A percentile compares a stretch with the other conserved stretches of the same genome.
Evolutionary conservation across 2,888 invertebrate genomes (phyloP).

Genomic region (Augochlorella aurata): DNA sequence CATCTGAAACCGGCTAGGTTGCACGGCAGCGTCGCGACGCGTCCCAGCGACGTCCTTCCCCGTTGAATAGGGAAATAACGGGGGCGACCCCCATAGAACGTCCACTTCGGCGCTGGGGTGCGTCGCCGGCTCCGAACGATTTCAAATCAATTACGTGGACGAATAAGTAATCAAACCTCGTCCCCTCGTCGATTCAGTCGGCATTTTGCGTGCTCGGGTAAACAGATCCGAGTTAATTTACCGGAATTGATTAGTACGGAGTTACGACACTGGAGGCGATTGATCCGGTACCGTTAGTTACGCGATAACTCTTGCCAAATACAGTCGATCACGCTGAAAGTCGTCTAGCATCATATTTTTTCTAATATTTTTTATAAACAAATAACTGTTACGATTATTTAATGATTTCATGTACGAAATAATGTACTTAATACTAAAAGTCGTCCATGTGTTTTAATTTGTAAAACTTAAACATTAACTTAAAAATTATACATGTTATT

Average conservation of each 20-base stretch:
- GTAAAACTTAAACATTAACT: no score
- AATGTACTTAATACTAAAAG: no score
- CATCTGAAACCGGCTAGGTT: slow-evolving; percentile 57
- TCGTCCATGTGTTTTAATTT: no score
- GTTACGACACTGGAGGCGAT: background rate
- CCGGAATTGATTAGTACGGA: slow-evolving; percentile 2
- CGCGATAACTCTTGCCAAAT: no score
- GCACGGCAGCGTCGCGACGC: slow-evolving; percentile 14
- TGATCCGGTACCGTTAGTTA: no score
- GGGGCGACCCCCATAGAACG: background rate
- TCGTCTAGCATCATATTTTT: no score
- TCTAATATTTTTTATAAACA: no score
- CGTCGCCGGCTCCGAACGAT: background rate
- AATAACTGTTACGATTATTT: no score
- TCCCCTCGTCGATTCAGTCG: background rate
- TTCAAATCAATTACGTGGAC: slow-evolving; percentile 42
- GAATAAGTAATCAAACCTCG: slow-evolving; percentile 27
- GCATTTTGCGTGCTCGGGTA: background rate
- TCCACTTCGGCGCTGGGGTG: background rate
- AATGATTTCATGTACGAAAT: no score
- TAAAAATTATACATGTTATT: no score
- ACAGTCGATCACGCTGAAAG: no score
- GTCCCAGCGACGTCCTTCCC: slow-evolving; percentile 20
- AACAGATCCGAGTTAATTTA: background rate
- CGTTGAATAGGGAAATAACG: slow-evolving; percentile 36